These are phyloP conservation scores for Cladorhizidae sp. DNA, from an alignment of 37 sponge, comb jelly and placozoan genomes.

Conservation along the genomic window DNA sequence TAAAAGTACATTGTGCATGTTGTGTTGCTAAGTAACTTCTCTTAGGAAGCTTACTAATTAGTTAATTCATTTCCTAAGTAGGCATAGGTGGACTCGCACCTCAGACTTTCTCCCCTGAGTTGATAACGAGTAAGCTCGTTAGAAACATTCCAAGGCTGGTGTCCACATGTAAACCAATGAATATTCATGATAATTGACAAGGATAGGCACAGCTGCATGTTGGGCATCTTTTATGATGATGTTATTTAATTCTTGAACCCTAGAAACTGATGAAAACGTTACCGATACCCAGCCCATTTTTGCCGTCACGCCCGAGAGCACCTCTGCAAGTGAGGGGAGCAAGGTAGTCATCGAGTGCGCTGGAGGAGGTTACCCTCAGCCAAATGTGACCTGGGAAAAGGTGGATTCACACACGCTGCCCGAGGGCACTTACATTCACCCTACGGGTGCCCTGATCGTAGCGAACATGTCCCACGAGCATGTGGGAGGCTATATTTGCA, in stretches of 20 bases:
- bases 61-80: too few species aligned
- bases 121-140: too few species aligned
- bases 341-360: constrained; percentile 25
- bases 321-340: constrained; percentile 2
- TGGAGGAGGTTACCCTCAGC: not conserved
- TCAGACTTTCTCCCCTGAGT: too few species aligned
- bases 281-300: constrained; percentile 3
- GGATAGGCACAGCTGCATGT: too few species aligned
- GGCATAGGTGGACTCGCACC: too few species aligned
- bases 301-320: not conserved
- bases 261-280: not conserved
- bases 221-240: too few species aligned
- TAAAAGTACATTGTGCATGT: too few species aligned
- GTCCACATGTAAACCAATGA: too few species aligned
- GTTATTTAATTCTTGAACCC: not conserved
- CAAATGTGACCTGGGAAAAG: constrained; percentile 4
- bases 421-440: not conserved
- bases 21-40: too few species aligned
- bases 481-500: constrained; percentile 7
- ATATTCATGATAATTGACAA: too few species aligned
- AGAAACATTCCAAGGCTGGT: too few species aligned
- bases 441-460: not conserved
- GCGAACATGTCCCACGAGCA: not conserved
- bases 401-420: not conserved
- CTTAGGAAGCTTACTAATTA: too few species aligned